Evolutionary conservation across 2,888 invertebrate genomes (phyloP), one percentile per base, ranked within the genome.

Genomic region (Epinotia brunnichana): DNA sequence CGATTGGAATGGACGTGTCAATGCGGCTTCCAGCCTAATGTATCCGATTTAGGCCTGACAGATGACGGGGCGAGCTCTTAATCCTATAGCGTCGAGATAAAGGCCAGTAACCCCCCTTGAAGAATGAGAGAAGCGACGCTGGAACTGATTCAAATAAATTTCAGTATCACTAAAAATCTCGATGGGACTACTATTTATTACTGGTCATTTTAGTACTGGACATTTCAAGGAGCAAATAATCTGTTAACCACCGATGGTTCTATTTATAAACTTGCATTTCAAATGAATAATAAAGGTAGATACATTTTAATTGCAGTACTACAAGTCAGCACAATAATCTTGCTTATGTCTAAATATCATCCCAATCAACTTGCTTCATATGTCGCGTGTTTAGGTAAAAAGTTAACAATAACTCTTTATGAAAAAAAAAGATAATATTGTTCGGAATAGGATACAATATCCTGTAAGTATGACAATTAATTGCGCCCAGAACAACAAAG

Each of bases 11-110:
- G 10, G 39, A 19, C 4, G 24, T 62, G 56, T 70, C 69, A 70
- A 54, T 62, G 62, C 61, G 60, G 39, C 44, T 44, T 15, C 54
- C 44, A 44, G 24, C 24, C 56, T 70, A 54, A 70, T 70, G 69
- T 67, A 41, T 48, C n/a, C 57, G 57, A 44, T 48, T 67, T 67
- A 24, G 57, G 57, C 44, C 39, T 67, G 67, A 67, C 29, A 19
- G 67, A 67, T 67, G 68, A 70, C 19, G 69, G 69, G n/a, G 7
- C 44, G 44, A 53, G 24, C 54, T 61, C 61, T 54, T 70, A 62
- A 70, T 54, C 24, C 69, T 19, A 15, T 13, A 17, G 61, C 29
- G 39, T 21, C 21, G 59, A 51, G 19, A 35, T 17, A 53, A 39
- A 17, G 62, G 62, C 19, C 10, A 54, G 41, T 68, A 48, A 17